Evolutionary conservation across 2,888 invertebrate species (phyloP), one percentile per base, ranked within the genome.

Genomic region (Euproctis similis): DNA sequence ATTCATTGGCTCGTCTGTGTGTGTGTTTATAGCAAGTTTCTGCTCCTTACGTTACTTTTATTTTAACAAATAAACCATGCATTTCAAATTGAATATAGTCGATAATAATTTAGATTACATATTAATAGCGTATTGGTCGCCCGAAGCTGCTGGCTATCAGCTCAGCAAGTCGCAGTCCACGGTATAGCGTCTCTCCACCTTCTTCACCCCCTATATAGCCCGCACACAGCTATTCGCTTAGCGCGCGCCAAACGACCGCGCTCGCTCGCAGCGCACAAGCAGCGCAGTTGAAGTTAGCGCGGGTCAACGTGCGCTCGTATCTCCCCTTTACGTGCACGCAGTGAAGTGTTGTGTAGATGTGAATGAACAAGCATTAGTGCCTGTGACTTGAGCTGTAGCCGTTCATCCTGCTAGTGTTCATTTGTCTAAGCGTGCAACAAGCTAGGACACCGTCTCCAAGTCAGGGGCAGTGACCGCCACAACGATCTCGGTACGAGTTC

Each of bases 391-490:
- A 12, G 19, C 9, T 13, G 26, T 27, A 23, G 13, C 8, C 16
- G 21, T 19, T n/a, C 8, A n/a, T 10, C 21, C 21, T 21, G 37
- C 26, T 29, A 26, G 24, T 26, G 28, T 16, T 30, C 28, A 10
- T 9, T 11, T 19, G n/a, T 23, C 23, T 9, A 24, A 11, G 20
- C 24, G 29, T 20, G 20, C 34, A 26, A 22, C 26, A 17, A 28
- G 25, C 24, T 17, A 12, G 16, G 36, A 29, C 30, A 37, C 42
- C 46, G 41, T 39, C 45, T 41, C 47, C 40, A 22, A 22, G 14
- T 14, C 47, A 59, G 55, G 72, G 65, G 60, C 76, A 62, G 47
- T 70, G 72, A 74, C 76, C 72, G 66, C 59, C 34, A 48, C 34
- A 60, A 50, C 55, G 53, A 65, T 54, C 68, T 50, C 50, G 59